Percentiles rank a stretch among this genome's conserved stretches.
phyloP scores from a whole-genome alignment of 92 coral and sea anemone genomes.

The Palythoa grandis region DNA sequence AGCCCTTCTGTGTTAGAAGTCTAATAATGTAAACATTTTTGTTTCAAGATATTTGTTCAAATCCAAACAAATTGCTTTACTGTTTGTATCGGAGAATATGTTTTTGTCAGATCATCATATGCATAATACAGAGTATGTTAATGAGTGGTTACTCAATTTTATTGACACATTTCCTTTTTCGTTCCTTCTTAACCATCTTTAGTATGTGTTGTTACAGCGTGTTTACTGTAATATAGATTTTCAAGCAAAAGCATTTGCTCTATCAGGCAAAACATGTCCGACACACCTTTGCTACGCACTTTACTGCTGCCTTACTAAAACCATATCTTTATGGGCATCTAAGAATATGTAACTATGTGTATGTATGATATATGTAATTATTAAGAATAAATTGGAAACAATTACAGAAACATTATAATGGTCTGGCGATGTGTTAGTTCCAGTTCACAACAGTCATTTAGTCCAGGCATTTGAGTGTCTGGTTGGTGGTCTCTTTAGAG shows the following conservation, averaged over 20 bases:
- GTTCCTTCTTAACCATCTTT: neutral
- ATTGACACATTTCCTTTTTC: neutral
- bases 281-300: slow-evolving; percentile 12
- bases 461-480: slow-evolving; percentile 2
- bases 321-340: neutral
- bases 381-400: slow-evolving; percentile 24
- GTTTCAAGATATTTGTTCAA: neutral
- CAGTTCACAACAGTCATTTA: neutral
- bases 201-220: neutral
- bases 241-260: neutral
- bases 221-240: neutral
- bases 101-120: slow-evolving; percentile 1
- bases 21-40: neutral
- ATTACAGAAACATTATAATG: slow-evolving; percentile 26
- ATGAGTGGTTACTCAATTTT: neutral
- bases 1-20: neutral
- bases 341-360: slow-evolving; percentile 14
- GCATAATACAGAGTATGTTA: neutral
- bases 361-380: slow-evolving; percentile 37
- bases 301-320: slow-evolving; percentile 10
- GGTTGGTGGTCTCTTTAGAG: neutral
- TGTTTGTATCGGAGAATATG: neutral
- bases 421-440: slow-evolving; percentile 14
- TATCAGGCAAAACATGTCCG: neutral
- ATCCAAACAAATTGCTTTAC: neutral